Evolutionary conservation across 2,888 invertebrate genomes (phyloP).

Genomic region (Hydropsyche betteni): DNA sequence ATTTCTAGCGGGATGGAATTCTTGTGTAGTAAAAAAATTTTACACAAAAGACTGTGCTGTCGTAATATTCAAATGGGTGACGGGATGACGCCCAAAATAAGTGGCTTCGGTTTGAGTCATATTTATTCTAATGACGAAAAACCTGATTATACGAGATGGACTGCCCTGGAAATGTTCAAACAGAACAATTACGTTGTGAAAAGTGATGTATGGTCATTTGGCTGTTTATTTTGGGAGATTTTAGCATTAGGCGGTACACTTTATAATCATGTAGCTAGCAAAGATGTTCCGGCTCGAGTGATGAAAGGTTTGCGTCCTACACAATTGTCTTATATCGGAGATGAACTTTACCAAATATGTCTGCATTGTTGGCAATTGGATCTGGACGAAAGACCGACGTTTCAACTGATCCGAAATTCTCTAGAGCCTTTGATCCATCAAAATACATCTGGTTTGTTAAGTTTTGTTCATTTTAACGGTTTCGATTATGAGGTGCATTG

Average conservation of each 20-base stretch:
- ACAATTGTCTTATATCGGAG: slow-evolving; percentile 78
- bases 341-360: slow-evolving; percentile 83
- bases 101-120: slow-evolving; percentile 79
- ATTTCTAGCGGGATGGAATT: slow-evolving; percentile 78
- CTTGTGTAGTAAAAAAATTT: slow-evolving; percentile 71
- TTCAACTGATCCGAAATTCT: slow-evolving; percentile 68
- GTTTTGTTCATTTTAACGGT: slow-evolving; percentile 63
- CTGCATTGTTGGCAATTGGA: slow-evolving; percentile 87
- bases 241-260: slow-evolving; percentile 82
- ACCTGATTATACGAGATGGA: slow-evolving; percentile 81
- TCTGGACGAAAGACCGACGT: slow-evolving; percentile 80
- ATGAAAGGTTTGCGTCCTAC: slow-evolving; percentile 76
- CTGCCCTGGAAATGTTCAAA: slow-evolving; percentile 79
- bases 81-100: slow-evolving; percentile 75
- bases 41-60: slow-evolving; percentile 79
- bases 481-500: slow-evolving; percentile 63
- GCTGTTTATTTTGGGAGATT: slow-evolving; percentile 84
- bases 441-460: slow-evolving; percentile 59
- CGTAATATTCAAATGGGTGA: slow-evolving; percentile 75
- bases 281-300: slow-evolving; percentile 74
- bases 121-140: slow-evolving; percentile 70
- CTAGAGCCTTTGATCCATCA: slow-evolving; percentile 59
- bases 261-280: slow-evolving; percentile 73
- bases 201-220: slow-evolving; percentile 86
- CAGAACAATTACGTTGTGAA: slow-evolving; percentile 74